Conservation (phyloP, 53 echinoderm and acorn worm genomes). For the Stichopus horrens region DNA sequence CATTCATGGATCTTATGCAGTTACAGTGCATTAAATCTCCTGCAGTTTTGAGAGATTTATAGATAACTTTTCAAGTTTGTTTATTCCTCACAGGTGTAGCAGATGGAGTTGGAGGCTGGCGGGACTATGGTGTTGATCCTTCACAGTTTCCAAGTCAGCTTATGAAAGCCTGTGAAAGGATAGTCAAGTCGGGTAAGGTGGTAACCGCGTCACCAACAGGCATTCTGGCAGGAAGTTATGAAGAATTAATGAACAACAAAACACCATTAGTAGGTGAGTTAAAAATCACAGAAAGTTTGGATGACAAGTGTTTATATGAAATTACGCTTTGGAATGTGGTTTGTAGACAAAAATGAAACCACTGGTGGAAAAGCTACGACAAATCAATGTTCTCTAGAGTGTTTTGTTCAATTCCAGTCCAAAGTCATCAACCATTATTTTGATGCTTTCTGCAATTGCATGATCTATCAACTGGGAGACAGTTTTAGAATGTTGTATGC, state of each 20-base stretch:
- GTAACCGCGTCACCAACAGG: slow-evolving; percentile 74
- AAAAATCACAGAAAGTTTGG: not conserved
- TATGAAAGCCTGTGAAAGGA: slow-evolving; percentile 91
- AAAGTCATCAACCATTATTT: too few species aligned
- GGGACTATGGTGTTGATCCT: slow-evolving; percentile 95
- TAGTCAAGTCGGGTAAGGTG: slow-evolving; percentile 80
- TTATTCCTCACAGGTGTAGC: slow-evolving; percentile 76
- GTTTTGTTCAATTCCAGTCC: too few species aligned
- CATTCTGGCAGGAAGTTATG: slow-evolving; percentile 89
- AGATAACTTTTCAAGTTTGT: not conserved
- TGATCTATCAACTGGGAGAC: too few species aligned
- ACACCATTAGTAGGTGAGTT: slow-evolving; percentile 82
- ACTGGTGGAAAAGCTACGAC: too few species aligned
- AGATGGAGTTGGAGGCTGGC: slow-evolving; percentile 97
- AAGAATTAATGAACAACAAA: slow-evolving; percentile 85
- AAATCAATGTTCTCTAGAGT: too few species aligned
- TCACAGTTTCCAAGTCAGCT: slow-evolving; percentile 95
- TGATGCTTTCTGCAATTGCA: too few species aligned
- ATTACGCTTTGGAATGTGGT: not conserved
- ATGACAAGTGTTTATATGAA: not conserved
- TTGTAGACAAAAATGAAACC: too few species aligned
- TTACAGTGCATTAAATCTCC: not conserved
- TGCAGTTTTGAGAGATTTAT: not conserved
- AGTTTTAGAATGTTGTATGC: too few species aligned
- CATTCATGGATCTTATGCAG: too few species aligned